These are phyloP conservation scores for Belonocnema kinseyi DNA, from an alignment of 1,140 invertebrate species.

Conservation along the genomic window DNA sequence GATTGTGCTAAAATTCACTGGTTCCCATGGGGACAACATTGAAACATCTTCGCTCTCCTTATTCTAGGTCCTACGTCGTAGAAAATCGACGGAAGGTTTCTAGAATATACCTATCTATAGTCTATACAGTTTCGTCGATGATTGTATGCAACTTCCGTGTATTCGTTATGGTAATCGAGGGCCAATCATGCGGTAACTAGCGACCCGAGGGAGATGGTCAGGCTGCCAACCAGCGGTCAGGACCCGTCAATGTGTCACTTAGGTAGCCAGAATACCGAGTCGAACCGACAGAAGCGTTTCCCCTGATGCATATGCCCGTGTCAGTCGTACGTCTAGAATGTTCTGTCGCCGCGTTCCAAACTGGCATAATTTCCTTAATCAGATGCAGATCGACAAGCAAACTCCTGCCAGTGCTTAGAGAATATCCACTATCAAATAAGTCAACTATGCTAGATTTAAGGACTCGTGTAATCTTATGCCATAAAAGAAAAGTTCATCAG, in stretches of 20 bases:
- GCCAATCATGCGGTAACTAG: slow-evolving; percentile 76
- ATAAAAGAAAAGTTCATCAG: neutral
- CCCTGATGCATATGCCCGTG: slow-evolving; percentile 62
- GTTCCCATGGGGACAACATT: neutral
- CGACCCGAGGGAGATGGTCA: slow-evolving; percentile 71
- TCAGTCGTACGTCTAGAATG: slow-evolving; percentile 61
- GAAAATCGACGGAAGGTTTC: slow-evolving; percentile 37
- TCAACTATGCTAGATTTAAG: neutral
- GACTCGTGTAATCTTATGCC: slow-evolving; percentile 29
- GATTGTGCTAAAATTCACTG: neutral
- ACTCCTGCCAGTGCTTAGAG: neutral
- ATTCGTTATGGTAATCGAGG: slow-evolving; percentile 74
- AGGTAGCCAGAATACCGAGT: slow-evolving; percentile 68
- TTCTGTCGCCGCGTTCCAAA: slow-evolving; percentile 59
- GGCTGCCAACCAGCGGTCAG: slow-evolving; percentile 72
- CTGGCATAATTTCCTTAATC: slow-evolving; percentile 47
- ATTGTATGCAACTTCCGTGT: slow-evolving; percentile 56
- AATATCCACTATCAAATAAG: slow-evolving; percentile 1
- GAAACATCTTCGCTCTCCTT: neutral
- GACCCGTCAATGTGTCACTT: slow-evolving; percentile 76
- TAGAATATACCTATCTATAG: neutral
- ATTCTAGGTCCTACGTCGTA: neutral
- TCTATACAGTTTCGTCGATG: slow-evolving; percentile 44
- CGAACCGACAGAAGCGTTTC: slow-evolving; percentile 62
- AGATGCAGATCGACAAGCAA: slow-evolving; percentile 27